Base-by-base conservation (phyloP, 2,797 vertebrate genomes). In the Sciaenops ocellatus region DNA sequence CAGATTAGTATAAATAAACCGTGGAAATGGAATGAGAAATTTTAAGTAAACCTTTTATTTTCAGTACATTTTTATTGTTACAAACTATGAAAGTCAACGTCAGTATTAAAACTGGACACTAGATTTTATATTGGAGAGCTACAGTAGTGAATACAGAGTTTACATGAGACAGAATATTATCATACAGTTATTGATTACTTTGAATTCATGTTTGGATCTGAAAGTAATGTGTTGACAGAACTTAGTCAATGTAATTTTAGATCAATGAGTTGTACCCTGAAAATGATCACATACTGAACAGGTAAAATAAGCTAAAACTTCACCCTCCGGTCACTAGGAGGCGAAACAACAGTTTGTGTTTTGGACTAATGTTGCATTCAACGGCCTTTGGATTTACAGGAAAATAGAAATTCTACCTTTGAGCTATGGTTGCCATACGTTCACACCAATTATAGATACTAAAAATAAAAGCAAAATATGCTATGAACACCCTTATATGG, bases 241-340 rank as follows among this genome's bases (percentile, higher is more conserved):
- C 3, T 47, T 1, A 28, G 17, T 30, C 9, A 8, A 55, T 41
- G 38, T 41, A 41, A 10, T 41, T 41, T 41, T 42, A 13, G 1
- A 44, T 44, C 12, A 44, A 38, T 38, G 34, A 38, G 0, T 0
- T 26, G 3, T 15, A 0, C 44, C 6, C 10, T 0, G 6, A 12
- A 18, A n/a, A 30, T 71, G 47, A n/a, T 71, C 15, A 17, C 0
- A 1, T 15, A 20, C n/a, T 16, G 0, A 30, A 16, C 7, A 15
- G 26, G 15, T 51, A 4, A 67, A 42, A 59, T 7, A 6, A 57
- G 5, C 11, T n/a, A 1, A 10, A 26, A 22, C 17, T 51, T 76
- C 34, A 52, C 4, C 78, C 81, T 82, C 88, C 83, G 28, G 22
- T 0, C 83, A 38, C 56, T 13, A 83, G 81, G 51, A 0, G 86